Evolutionary conservation across 23 tunicate species (phyloP), one percentile per base, ranked within the genome.

Genomic region (Halocynthia aurantium): DNA sequence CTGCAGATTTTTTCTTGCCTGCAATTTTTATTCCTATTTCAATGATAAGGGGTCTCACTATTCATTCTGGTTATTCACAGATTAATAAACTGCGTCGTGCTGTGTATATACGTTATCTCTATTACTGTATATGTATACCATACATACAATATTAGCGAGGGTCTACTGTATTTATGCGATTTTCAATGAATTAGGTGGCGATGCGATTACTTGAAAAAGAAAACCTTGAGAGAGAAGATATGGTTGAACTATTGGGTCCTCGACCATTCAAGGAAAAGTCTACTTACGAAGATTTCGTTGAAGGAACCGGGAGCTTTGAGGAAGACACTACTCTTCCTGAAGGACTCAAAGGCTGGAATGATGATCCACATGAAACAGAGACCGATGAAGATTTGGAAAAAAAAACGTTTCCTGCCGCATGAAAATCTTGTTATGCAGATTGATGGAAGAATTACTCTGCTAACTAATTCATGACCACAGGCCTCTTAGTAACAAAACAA

Each of bases 221-320:
- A 58, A 84, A 90, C 22, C 76, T 94, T 7, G 98, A 94, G 67
- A 81, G 98, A 22, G 81, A 88, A 64, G 98, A 94, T 70, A 77
- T 94, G 54, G 64, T 84, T 6, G 98, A 94, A 68, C 15, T 87
- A 7, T 80, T 94, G 7, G 98, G 98, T 53, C 90, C 77, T 52
- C 79, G 98, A 9, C 98, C 98, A 10, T 94, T 69, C 58, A 94
- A 85, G 52, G 98, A 94, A 49, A 88, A 88, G 84, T 83, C 90
- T 7, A 85, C 98, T 7, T 94, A 94, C 65, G 98, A 94, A 11
- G 98, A 94, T 20, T 94, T 88, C 62, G 98, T 94, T 13, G 94
- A 83, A 17, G 94, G 94, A 6, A 94, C 98, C 6, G 98, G 98
- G 6, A 79, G 90, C 18, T 76, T 70, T 22, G 98, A 94, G 52